Percentiles rank a stretch among this genome's conserved stretches.
These are phyloP conservation scores for Progne subis DNA, from an alignment of 2,113 vertebrate species.

Conservation along the genomic window DNA sequence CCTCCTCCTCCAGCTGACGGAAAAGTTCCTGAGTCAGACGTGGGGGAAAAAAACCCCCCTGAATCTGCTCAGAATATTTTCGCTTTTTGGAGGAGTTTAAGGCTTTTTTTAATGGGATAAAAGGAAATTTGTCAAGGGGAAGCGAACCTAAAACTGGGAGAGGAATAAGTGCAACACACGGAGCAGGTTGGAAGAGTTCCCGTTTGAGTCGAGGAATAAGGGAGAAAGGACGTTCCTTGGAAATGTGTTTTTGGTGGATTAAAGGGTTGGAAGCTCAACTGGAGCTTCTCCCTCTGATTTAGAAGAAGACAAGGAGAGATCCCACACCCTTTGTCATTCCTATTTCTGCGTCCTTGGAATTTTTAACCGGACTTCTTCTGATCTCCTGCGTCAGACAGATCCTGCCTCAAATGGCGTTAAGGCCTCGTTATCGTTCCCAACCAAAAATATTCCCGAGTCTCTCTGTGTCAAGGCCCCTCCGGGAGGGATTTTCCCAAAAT, in stretches of 20 bases:
- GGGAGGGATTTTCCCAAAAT: not conserved
- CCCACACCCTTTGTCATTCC: not conserved
- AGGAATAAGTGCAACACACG: not conserved
- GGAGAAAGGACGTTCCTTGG: not conserved
- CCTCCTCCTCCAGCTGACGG: not conserved
- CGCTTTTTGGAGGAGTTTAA: not conserved
- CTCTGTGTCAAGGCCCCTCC: not conserved
- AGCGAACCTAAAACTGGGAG: rapidly evolving
- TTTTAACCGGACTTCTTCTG: not conserved
- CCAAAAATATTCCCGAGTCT: not conserved
- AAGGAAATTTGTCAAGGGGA: not conserved
- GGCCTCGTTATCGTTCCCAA: not conserved
- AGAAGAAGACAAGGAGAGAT: not conserved
- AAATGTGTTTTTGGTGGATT: not conserved
- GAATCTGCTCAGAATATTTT: not conserved
- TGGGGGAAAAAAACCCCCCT: not conserved
- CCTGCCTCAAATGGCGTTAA: not conserved
- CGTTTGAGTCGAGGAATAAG: rapidly evolving
- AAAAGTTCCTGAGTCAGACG: not conserved
- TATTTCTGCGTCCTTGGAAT: not conserved
- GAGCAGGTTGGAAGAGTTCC: not conserved
- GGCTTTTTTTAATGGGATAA: not conserved
- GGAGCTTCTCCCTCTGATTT: not conserved
- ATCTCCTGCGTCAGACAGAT: not conserved
- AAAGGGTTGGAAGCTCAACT: not conserved